These are phyloP conservation scores for Muricea muricata DNA, from an alignment of 92 coral and sea anemone species.

Conservation along the genomic window DNA sequence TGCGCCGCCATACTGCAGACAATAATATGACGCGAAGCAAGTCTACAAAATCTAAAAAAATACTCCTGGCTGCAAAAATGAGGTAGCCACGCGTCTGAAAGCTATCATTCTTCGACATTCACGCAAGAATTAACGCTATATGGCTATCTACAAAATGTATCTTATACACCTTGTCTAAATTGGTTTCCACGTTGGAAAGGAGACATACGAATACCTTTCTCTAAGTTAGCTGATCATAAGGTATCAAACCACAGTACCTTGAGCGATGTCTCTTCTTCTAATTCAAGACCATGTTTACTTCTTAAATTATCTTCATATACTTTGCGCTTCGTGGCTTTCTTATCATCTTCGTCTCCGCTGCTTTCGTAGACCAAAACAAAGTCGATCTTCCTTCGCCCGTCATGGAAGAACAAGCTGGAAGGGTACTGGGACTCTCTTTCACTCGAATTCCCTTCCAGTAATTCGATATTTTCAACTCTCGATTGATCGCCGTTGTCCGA, in stretches of 20 bases:
- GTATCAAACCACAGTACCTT: neutral
- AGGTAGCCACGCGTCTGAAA: too few species aligned
- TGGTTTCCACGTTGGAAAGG: too few species aligned
- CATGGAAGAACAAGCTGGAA: conserved; percentile 9
- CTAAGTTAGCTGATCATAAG: neutral
- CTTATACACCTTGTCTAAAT: neutral
- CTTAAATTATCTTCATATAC: conserved; percentile 69
- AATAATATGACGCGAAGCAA: too few species aligned
- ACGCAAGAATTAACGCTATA: too few species aligned
- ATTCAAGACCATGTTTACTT: conserved; percentile 54
- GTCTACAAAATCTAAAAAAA: too few species aligned
- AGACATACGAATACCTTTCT: too few species aligned
- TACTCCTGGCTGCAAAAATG: too few species aligned
- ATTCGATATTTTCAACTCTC: neutral
- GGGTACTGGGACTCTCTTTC: neutral
- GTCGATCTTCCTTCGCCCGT: conserved; percentile 68
- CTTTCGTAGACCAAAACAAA: conserved; percentile 89
- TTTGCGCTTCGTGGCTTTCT: conserved; percentile 54
- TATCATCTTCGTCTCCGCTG: conserved; percentile 68
- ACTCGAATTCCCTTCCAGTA: neutral
- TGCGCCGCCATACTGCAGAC: too few species aligned
- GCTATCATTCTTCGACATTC: too few species aligned
- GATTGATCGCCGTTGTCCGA: neutral
- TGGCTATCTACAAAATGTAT: too few species aligned
- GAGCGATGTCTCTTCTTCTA: conserved; percentile 69